Base-by-base conservation (phyloP, 1,140 invertebrate species). In the Drosophila aff. region DNA sequence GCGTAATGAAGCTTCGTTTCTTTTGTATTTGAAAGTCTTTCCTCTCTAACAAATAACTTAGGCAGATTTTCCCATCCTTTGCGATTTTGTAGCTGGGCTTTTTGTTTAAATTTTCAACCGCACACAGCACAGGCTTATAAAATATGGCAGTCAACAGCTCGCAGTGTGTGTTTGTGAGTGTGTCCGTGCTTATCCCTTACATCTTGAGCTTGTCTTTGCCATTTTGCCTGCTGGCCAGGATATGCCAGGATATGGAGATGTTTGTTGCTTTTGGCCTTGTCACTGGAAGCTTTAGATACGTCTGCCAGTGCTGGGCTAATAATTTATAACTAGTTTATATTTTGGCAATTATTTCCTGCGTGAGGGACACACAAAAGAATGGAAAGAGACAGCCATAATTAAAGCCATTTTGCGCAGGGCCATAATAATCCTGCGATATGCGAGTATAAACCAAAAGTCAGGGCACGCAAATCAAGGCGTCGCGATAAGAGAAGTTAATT, bases 321-420 rank as follows among this genome's bases (percentile, higher is more conserved):
- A 89, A 87, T 87, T 87, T 87, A 87, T 89, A 84, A 87, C 84
- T 83, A 87, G 83, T 89, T 89, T 87, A 89, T 87, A 83, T 89
- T 89, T 87, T 89, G 83, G 81, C 83, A 87, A 87, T 87, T 89
- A 87, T 87, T 83, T 87, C 73, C 83, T 82, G 55, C 62, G 69
- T 73, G 53, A 13, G 15, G 46, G 52, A 44, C 53, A 40, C 53
- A 57, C 36, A 57, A 40, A 40, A 40, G 53, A 57, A 15, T 33
- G 31, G n/a, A 43, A 23, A n/a, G 11, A 31, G 28, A 23, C 68
- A 15, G 28, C 46, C 63, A 68, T 83, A 85, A 85, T 81, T 86
- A 79, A 79, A 82, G 78, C 62, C 82, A 81, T 81, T 81, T 75
- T 71, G 81, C 65, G 83, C 79, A 63, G 47, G 76, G 49, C 65